Evolutionary conservation across 2,888 invertebrate species (phyloP).

Genomic region (Diabrotica balteata): DNA sequence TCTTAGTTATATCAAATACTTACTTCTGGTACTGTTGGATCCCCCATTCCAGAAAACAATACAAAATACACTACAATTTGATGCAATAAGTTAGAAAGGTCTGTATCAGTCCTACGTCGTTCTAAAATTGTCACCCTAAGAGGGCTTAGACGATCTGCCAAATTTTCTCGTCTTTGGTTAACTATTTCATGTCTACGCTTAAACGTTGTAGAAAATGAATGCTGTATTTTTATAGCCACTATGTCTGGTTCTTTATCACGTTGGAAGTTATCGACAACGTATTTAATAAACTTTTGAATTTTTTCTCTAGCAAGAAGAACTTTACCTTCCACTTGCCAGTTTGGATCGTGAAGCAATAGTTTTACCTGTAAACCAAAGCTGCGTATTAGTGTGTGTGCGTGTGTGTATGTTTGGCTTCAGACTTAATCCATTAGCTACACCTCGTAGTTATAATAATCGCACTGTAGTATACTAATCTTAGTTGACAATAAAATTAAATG

Average conservation of each 20-base stretch:
- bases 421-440: too few relatives aligned
- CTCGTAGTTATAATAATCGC: too few relatives aligned
- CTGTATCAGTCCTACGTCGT: not conserved
- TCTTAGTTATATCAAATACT: not conserved
- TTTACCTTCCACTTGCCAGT: slow-evolving; percentile 25
- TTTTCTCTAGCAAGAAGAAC: slow-evolving; percentile 19
- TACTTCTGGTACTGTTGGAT: slow-evolving; percentile 16
- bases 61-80: slow-evolving; percentile 14
- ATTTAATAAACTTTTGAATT: slow-evolving; percentile 21
- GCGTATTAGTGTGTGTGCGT: too few relatives aligned
- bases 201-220: slow-evolving; percentile 10
- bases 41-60: slow-evolving; percentile 20
- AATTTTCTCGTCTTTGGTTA: not conserved
- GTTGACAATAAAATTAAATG: too few relatives aligned
- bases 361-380: slow-evolving; percentile 22
- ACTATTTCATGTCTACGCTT: slow-evolving; percentile 4
- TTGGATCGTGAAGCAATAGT: slow-evolving; percentile 22
- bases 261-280: slow-evolving; percentile 11
- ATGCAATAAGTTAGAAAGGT: not conserved
- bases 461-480: too few relatives aligned
- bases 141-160: not conserved
- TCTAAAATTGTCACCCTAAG: slow-evolving; percentile 20
- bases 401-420: too few relatives aligned
- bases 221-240: slow-evolving; percentile 22
- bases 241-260: slow-evolving; percentile 1